Evolutionary conservation across 1,140 invertebrate species (phyloP).

Genomic region (Leptinotarsa defecta): DNA sequence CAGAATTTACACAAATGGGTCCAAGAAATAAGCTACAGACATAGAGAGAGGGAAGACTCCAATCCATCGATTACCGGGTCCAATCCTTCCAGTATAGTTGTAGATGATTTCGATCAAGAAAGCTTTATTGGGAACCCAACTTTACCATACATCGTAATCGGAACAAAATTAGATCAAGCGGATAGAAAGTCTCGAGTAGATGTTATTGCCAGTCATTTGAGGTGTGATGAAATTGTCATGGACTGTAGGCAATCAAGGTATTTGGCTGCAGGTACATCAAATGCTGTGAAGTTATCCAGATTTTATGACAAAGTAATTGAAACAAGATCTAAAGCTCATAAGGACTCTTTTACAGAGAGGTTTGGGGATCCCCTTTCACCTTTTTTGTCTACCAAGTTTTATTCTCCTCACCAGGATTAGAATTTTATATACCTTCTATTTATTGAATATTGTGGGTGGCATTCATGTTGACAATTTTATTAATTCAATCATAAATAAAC

Average conservation of each 20-base stretch:
- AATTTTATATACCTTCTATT: neutral
- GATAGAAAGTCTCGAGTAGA: constrained; percentile 66
- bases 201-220: constrained; percentile 58
- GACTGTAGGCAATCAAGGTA: constrained; percentile 81
- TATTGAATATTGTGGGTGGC: no score
- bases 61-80: neutral
- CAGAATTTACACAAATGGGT: constrained; percentile 93
- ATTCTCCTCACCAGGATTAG: constrained; percentile 54
- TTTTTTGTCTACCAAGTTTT: constrained; percentile 51
- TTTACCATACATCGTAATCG: constrained; percentile 91
- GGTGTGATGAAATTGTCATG: constrained; percentile 90
- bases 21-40: constrained; percentile 63
- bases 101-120: constrained; percentile 81
- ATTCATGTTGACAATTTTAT: no score
- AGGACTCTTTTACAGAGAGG: constrained; percentile 43
- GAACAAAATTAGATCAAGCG: constrained; percentile 87
- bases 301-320: constrained; percentile 89
- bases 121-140: constrained; percentile 83
- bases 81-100: constrained; percentile 18
- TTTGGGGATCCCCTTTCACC: constrained; percentile 45
- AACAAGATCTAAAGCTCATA: constrained; percentile 42
- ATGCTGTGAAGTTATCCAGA: constrained; percentile 86
- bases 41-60: constrained; percentile 22
- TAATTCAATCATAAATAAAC: no score
- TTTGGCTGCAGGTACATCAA: constrained; percentile 88